Evolutionary conservation across 2,113 vertebrate species (phyloP).

Genomic region (Eupsittula cactorum): DNA sequence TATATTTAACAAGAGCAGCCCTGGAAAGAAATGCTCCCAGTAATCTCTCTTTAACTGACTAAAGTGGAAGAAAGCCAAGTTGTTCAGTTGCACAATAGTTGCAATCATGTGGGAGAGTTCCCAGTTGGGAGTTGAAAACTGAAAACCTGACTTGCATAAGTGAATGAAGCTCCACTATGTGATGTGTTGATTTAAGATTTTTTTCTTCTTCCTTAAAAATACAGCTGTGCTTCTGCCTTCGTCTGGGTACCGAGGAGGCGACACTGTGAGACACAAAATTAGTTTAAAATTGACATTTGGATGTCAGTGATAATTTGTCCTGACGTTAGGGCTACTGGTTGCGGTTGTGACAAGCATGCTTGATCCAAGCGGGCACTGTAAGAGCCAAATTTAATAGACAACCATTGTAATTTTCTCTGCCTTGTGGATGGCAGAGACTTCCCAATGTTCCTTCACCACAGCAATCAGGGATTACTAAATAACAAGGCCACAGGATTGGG

Average conservation of each 20-base stretch:
- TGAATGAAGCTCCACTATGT: neutral
- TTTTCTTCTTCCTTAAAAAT: conserved; percentile 7
- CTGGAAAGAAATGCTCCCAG: conserved; percentile 20
- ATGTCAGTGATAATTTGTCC: conserved; percentile 61
- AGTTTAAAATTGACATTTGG: conserved; percentile 59
- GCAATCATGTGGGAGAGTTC: conserved; percentile 63
- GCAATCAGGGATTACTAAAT: conserved; percentile 84
- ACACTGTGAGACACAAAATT: conserved; percentile 47
- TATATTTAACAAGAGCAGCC: neutral
- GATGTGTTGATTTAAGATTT: conserved; percentile 27
- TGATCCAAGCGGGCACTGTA: conserved; percentile 66
- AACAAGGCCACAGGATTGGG: conserved; percentile 59
- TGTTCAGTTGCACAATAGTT: conserved; percentile 48
- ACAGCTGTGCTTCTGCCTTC: neutral
- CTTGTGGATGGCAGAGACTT: conserved; percentile 79
- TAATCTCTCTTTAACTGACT: conserved; percentile 44
- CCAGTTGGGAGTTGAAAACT: conserved; percentile 63
- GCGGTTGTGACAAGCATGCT: conserved; percentile 30
- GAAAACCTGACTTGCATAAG: conserved; percentile 39
- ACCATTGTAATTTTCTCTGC: conserved; percentile 79
- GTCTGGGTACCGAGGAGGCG: neutral
- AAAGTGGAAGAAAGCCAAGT: conserved; percentile 48
- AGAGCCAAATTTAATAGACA: conserved; percentile 66
- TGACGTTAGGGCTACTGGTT: conserved; percentile 55
- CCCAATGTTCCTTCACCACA: conserved; percentile 82